Evolutionary conservation across 2,888 invertebrate species (phyloP), one percentile per base, ranked within the genome.

Genomic region (Nudaria mundana): DNA sequence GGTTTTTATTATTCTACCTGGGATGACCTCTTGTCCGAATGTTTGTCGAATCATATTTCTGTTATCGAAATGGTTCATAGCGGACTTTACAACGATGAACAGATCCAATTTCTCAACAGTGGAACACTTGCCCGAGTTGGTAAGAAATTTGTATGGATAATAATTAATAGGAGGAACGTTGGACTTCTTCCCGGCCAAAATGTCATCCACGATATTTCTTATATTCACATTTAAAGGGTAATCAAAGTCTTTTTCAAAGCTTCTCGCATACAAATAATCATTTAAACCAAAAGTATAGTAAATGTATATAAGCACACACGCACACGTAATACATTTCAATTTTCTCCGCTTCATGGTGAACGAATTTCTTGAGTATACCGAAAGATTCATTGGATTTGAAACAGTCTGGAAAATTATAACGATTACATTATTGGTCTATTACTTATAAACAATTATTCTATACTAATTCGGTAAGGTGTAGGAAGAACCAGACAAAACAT

Each of bases 81-180:
- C 92, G 3, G 97, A 96, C 82, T 98, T 98, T 0, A 98, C 91
- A 13, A 97, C 71, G 46, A 94, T 92, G 12, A 97, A 91, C 7
- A 98, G 71, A 52, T 93, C 90, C 37, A 95, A 76, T 31, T 70
- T 72, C 8, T 76, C 69, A 34, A 90, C 81, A 5, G 91, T 84
- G 43, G 90, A 82, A 44, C 85, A 86, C 2, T 2, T 4, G 3
- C 7, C 5, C 5, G 2, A 2, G 20, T 20, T 20, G 8, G 20
- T 20, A 20, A 20, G 20, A 5, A 20, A 20, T 2, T 2, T 5
- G 8, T 20, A 20, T 7, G 20, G 20, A 8, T 20, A 94, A 13
- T 78, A 66, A 66, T 95, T 94, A 25, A 95, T 93, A 0, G 94
- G 93, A 10, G 81, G 63, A 0, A 93, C 72, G 10, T 85, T 80